Conservation (phyloP, 2,797 vertebrate species). For the Tolypeutes matacus region DNA sequence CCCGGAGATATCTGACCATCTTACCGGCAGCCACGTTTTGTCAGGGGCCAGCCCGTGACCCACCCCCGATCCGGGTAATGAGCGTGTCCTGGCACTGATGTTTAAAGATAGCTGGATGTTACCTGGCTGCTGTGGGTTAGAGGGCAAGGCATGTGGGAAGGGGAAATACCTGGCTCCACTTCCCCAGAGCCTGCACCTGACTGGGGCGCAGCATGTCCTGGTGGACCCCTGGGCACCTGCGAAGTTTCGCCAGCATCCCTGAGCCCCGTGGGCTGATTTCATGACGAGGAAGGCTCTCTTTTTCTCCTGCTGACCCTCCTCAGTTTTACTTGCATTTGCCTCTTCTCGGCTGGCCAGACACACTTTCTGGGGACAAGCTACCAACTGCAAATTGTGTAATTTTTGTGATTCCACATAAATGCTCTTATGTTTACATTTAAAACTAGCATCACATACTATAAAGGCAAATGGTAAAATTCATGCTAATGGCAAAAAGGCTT, state of each 20-base stretch:
- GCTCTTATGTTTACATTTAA: neutral
- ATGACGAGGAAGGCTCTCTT: no score
- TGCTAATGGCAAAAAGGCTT: neutral
- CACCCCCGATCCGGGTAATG: neutral
- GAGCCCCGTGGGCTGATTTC: neutral
- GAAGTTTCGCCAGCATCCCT: rapidly evolving
- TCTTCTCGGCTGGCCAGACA: rapidly evolving
- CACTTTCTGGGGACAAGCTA: no score
- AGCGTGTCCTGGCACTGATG: rapidly evolving
- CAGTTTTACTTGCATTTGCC: rapidly evolving
- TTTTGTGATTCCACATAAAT: neutral
- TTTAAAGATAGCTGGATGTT: no score
- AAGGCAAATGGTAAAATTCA: neutral
- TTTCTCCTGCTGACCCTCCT: no score
- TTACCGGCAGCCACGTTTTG: rapidly evolving
- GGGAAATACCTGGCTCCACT: neutral
- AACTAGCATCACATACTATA: rapidly evolving
- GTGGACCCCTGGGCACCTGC: neutral
- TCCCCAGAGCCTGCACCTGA: neutral
- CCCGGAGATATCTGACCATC: neutral
- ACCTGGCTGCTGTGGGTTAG: neutral
- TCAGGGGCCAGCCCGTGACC: neutral
- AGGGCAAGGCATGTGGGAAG: rapidly evolving
- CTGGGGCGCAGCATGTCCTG: rapidly evolving
- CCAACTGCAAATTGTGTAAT: rapidly evolving